Conservation (phyloP, 2,797 vertebrate species). For the Sandelia bainsii region DNA sequence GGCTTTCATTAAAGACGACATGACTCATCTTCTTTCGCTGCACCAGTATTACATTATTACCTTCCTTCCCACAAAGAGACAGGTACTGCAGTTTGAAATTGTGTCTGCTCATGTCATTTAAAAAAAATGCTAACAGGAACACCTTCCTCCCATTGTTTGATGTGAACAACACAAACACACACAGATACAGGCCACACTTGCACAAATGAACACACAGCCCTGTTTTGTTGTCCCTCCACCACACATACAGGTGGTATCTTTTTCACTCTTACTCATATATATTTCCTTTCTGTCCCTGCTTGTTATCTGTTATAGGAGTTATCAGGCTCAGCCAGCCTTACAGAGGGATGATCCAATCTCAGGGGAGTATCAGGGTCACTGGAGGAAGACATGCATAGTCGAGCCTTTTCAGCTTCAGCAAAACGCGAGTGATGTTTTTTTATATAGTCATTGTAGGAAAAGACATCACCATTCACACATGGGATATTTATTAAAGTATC, state of each 20-base stretch:
- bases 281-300: slow-evolving; percentile 50
- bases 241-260: slow-evolving; percentile 30
- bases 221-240: slow-evolving; percentile 23
- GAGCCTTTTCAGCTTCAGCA: slow-evolving; percentile 15
- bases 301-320: slow-evolving; percentile 62
- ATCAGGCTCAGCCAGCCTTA: slow-evolving; percentile 60
- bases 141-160: slow-evolving; percentile 59
- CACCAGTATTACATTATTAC: slow-evolving; percentile 56
- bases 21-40: slow-evolving; percentile 68
- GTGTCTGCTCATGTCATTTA: slow-evolving; percentile 49
- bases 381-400: slow-evolving; percentile 37
- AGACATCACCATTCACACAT: slow-evolving; percentile 5
- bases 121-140: slow-evolving; percentile 53
- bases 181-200: slow-evolving; percentile 9
- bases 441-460: slow-evolving; percentile 6
- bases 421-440: slow-evolving; percentile 14
- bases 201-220: slow-evolving; percentile 23
- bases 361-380: slow-evolving; percentile 52
- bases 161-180: slow-evolving; percentile 47
- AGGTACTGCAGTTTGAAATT: slow-evolving; percentile 54
- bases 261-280: slow-evolving; percentile 38
- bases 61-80: slow-evolving; percentile 41
- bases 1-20: slow-evolving; percentile 73
- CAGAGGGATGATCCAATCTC: slow-evolving; percentile 57
- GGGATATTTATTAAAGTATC: slow-evolving; percentile 33